phyloP scores from a whole-genome alignment of 2,888 invertebrate genomes.

The Crepidodera aurea region DNA sequence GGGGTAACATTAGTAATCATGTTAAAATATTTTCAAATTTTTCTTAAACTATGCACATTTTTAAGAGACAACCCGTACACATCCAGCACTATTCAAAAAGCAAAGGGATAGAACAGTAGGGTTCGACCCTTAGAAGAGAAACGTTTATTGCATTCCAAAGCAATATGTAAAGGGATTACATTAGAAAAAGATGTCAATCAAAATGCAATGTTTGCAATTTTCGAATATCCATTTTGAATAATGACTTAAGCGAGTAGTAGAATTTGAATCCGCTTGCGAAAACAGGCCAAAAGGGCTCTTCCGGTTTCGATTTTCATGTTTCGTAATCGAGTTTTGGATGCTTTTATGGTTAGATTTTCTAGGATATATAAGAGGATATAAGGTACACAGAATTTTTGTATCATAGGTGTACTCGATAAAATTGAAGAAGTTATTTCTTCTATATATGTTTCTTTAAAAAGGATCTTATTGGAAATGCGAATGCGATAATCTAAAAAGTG shows the following conservation, averaged over 20 bases:
- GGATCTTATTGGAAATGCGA: no score
- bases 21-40: no score
- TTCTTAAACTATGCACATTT: not conserved
- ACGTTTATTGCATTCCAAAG: constrained; percentile 9
- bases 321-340: not conserved
- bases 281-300: constrained; percentile 1
- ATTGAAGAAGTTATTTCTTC: no score
- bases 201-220: constrained; percentile 53
- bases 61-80: not conserved
- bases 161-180: not conserved
- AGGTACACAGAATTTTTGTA: no score
- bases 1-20: no score
- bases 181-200: constrained; percentile 53
- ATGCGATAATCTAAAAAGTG: no score
- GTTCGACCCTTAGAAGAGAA: not conserved
- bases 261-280: constrained; percentile 2
- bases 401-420: no score
- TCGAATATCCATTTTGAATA: constrained; percentile 11
- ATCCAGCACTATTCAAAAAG: not conserved
- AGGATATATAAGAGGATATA: not conserved
- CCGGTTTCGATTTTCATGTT: not conserved
- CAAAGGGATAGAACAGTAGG: not conserved
- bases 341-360: not conserved
- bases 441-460: no score
- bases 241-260: not conserved